Percentiles rank a stretch among this genome's conserved stretches.
Evolutionary conservation across 1,140 invertebrate genomes (phyloP).

Genomic region (Heliconius hermathena): DNA sequence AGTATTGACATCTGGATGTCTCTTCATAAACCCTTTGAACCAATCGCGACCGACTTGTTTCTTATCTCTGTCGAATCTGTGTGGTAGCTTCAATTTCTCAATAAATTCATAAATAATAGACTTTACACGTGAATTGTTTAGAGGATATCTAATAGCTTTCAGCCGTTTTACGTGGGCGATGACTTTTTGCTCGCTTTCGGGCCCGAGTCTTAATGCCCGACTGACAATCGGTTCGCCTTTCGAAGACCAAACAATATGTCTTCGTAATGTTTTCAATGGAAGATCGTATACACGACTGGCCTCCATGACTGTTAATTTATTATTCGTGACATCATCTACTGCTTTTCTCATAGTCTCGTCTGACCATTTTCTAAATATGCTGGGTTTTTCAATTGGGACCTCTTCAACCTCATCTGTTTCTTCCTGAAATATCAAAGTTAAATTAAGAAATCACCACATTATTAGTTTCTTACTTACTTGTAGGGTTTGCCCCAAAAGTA

Average conservation of each 20-base stretch:
- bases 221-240: neutral
- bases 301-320: neutral
- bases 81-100: neutral
- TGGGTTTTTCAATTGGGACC: neutral
- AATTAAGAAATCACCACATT: neutral
- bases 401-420: neutral
- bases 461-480: neutral
- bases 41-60: neutral
- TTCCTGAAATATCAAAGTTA: neutral
- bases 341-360: neutral
- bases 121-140: neutral
- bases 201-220: neutral
- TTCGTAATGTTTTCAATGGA: neutral
- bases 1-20: neutral
- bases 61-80: conserved; percentile 2
- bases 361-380: neutral
- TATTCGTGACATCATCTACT: neutral
- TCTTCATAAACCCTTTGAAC: conserved; percentile 2
- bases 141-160: conserved; percentile 1
- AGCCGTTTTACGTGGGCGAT: neutral
- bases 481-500: neutral
- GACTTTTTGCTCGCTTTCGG: neutral
- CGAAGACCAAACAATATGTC: neutral
- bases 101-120: neutral
- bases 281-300: neutral